Conservation (phyloP, 35 echinoderm and acorn worm species). For the Apostichopus californicus region DNA sequence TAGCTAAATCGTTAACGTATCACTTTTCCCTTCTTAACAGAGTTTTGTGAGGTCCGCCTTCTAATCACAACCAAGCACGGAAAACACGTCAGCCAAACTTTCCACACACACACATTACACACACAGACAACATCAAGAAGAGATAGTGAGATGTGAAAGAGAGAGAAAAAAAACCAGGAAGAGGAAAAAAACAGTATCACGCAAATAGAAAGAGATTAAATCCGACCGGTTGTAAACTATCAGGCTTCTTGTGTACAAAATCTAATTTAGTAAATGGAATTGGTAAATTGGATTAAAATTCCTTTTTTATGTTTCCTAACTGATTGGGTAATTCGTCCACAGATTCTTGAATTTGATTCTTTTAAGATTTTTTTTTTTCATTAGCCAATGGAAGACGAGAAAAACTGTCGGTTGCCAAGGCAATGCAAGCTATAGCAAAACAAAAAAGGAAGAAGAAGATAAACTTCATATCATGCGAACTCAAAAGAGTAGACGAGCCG, state of each 20-base stretch:
- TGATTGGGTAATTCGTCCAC: conserved; percentile 11
- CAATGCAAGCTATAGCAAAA: too few relatives aligned
- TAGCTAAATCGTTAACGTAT: conserved; percentile 58
- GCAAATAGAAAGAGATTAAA: conserved; percentile 12
- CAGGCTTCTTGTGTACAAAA: conserved; percentile 37
- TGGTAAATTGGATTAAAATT: conserved; percentile 62
- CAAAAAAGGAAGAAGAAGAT: too few relatives aligned
- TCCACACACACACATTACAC: neutral
- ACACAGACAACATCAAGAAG: neutral
- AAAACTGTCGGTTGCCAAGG: neutral
- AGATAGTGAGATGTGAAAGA: neutral
- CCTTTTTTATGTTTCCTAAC: conserved; percentile 14
- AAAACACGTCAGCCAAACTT: neutral
- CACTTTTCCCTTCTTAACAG: conserved; percentile 23
- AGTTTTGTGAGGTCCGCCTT: conserved; percentile 47
- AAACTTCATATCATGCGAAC: too few relatives aligned
- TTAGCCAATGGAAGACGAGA: neutral
- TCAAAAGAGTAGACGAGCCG: neutral
- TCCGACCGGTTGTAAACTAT: conserved; percentile 43
- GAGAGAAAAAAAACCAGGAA: conserved; percentile 14
- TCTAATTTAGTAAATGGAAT: conserved; percentile 56
- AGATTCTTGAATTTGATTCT: conserved; percentile 13
- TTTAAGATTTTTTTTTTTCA: neutral
- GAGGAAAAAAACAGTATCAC: conserved; percentile 29
- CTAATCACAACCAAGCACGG: conserved; percentile 50